Conservation (phyloP, 2,888 invertebrate genomes). For the Sarcophaga rosellei region DNA sequence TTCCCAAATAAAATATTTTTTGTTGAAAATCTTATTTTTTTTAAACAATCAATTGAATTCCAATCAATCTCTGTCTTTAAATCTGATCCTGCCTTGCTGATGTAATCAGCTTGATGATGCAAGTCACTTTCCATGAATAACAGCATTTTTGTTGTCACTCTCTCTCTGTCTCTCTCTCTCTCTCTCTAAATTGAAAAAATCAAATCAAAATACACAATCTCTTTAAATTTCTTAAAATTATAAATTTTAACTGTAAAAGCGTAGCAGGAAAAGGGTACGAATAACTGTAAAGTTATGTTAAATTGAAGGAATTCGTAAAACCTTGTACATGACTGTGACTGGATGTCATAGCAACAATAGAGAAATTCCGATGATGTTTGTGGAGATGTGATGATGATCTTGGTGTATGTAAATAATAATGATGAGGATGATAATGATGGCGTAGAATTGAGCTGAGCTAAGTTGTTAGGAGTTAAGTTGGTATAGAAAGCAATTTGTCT, state of each 20-base stretch:
- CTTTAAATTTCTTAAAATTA: background rate
- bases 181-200: no score
- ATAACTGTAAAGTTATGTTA: slow-evolving; percentile 1
- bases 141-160: no score
- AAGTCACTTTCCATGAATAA: no score
- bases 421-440: background rate
- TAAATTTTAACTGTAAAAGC: background rate
- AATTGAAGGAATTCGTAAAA: slow-evolving; percentile 17
- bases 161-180: no score
- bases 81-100: no score
- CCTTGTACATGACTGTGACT: slow-evolving; percentile 18
- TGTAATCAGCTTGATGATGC: no score
- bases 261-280: background rate
- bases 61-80: no score
- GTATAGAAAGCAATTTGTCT: slow-evolving; percentile 50
- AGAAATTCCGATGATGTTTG: background rate
- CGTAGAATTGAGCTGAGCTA: background rate
- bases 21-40: no score
- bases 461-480: slow-evolving; percentile 10
- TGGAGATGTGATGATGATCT: background rate
- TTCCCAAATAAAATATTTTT: no score
- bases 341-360: slow-evolving; percentile 1
- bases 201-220: background rate
- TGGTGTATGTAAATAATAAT: background rate
- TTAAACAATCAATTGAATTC: no score